Conservation (phyloP, 2,113 vertebrate genomes). For the Eulacestoma nigropectus region DNA sequence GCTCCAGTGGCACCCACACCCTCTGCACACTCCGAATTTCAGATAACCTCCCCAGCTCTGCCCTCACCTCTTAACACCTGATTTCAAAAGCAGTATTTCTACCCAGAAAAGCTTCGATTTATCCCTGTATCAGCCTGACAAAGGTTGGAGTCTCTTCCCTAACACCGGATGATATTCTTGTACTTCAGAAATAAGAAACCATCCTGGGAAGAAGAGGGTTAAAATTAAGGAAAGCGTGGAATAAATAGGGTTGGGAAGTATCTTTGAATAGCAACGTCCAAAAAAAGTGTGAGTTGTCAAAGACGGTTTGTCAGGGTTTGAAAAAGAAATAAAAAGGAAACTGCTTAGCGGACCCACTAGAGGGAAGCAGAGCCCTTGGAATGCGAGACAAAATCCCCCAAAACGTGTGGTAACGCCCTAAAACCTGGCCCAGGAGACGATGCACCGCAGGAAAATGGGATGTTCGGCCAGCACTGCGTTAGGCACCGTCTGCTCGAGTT, state of each 20-base stretch:
- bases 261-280: not conserved
- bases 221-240: not conserved
- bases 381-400: not conserved
- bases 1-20: not conserved
- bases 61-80: not conserved
- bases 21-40: not conserved
- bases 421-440: not conserved
- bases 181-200: not conserved
- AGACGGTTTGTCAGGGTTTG: not conserved
- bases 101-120: not conserved
- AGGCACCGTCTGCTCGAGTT: rapidly evolving
- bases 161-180: rapidly evolving
- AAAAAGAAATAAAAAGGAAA: not conserved
- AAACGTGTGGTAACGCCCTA: rapidly evolving
- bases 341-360: conserved; percentile 18
- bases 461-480: rapidly evolving
- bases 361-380: conserved; percentile 58
- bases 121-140: not conserved
- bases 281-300: not conserved
- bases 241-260: not conserved
- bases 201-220: not conserved
- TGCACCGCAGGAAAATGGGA: rapidly evolving
- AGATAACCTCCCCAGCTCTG: not conserved
- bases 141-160: not conserved
- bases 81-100: not conserved